Evolutionary conservation across 53 echinoderm and acorn worm genomes (phyloP), one percentile per base, ranked within the genome.

Genomic region (Holothuria scabra): DNA sequence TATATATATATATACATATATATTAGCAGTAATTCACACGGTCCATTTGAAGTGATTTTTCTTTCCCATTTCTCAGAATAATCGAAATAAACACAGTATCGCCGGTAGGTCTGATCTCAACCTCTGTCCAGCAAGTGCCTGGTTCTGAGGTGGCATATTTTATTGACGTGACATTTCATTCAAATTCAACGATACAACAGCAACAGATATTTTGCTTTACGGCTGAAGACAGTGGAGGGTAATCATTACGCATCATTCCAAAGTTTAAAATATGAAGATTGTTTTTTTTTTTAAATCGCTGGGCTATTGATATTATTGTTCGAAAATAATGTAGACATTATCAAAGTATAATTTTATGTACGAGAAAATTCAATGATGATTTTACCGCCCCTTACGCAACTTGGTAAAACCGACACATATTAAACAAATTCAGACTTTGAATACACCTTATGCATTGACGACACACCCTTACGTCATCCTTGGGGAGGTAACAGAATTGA

Each of bases 121-220:
- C 78, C 22, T 12, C 28, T 14, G 78, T 78, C n/a, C 78, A 78
- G 29, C 78, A 4, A 58, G 78, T 78, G 25, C 78, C 78, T 18
- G 78, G 78, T 19, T 78, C 78, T 3, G 29, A 78, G 58, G 18
- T 78, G 18, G 78, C 56, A 21, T 78, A 78, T 52, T 78, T 78
- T 34, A 57, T 78, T 19, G 78, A 78, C 78, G 78, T 78, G 4
- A 59, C 55, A 21, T 78, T 78, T 7, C 29, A 59, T 14, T 28
- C 78, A 20, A 16, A 0, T 28, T 18, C 13, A 29, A 1, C 25
- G 10, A 0, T 57, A 21, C 78, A 78, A 58, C 31, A 56, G 8
- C 78, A 78, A 78, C 31, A 78, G 18, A 78, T 78, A 1, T 78
- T 78, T 58, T 78, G 78, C 31, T 78, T 78, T 32, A 59, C 59